Evolutionary conservation across 2,113 vertebrate genomes (phyloP), one percentile per base, ranked within the genome.

Genomic region (Tragelaphus imberbis): DNA sequence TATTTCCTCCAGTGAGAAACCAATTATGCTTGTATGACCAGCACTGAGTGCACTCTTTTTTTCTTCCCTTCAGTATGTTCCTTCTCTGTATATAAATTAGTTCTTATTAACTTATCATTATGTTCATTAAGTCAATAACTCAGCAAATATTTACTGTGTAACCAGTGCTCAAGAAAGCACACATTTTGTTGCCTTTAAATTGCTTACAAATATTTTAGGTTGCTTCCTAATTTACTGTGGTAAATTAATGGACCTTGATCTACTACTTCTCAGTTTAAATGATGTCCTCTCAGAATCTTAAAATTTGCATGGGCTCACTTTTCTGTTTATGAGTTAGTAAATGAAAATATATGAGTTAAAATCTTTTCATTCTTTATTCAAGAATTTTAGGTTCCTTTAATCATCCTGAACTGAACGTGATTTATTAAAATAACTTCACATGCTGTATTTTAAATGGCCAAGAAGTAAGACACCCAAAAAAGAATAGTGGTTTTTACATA

Each of bases 51-150:
- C 40, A 36, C 71, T 51, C 7, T 47, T 7, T 53, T 77, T 77
- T 55, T 90, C 90, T 77, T n/a, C 56, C 19, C 25, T 61, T 47
- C 0, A 0, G 1, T 79, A 25, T 92, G 12, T 92, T 87, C 47
- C 93, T 84, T 21, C 3, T 84, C 21, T 30, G 16, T 61, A 53
- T 79, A 71, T 56, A 90, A 92, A 91, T 89, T 82, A 92, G 44
- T 96, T 94, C 25, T 87, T 91, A 89, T 94, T 65, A 92, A 63
- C 55, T 84, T 27, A 95, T 68, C 36, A 65, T 85, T 85, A 80
- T 58, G 30, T 89, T 88, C 75, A 86, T 71, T 86, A 89, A 71
- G 7, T 77, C 40, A 30, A 7, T 91, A 25, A 93, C 6, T 95
- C 90, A 84, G 27, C 80, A 94, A 59, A n/a, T 75, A 95, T 65